These are phyloP conservation scores for Oxystoma pomonae DNA, from an alignment of 2,888 invertebrate species.

Conservation along the genomic window DNA sequence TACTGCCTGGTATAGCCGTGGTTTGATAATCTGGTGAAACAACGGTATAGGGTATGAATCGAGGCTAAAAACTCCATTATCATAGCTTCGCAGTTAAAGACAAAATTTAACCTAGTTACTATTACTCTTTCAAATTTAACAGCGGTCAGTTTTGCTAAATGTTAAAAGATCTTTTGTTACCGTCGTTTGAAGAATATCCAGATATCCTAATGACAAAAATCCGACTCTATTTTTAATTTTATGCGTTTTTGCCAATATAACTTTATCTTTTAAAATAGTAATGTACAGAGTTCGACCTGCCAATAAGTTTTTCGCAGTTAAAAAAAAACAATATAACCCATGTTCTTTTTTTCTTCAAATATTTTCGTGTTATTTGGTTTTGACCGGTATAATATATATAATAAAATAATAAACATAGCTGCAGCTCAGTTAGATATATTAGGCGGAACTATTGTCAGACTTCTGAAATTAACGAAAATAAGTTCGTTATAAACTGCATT, in stretches of 20 bases:
- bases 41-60: no score
- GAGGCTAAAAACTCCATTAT: no score
- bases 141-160: background rate
- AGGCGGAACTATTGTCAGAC: background rate
- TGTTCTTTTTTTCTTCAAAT: background rate
- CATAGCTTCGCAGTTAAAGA: no score
- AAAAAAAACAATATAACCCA: background rate
- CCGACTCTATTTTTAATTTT: constrained; percentile 6
- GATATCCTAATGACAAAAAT: constrained; percentile 6
- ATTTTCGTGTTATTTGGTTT: constrained; percentile 8
- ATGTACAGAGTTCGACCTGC: constrained; percentile 9
- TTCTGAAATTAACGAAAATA: background rate
- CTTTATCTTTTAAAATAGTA: constrained; percentile 12
- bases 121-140: background rate
- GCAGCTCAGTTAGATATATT: constrained; percentile 16
- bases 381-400: constrained; percentile 16
- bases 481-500: background rate
- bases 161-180: background rate
- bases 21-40: no score
- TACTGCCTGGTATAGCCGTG: no score
- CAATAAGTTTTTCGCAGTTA: constrained; percentile 13
- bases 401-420: constrained; percentile 13
- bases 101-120: no score
- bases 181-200: constrained; percentile 12
- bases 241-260: constrained; percentile 10